These are phyloP conservation scores for Drosophila vallismaia DNA, from an alignment of 2,888 invertebrate genomes.

Conservation along the genomic window DNA sequence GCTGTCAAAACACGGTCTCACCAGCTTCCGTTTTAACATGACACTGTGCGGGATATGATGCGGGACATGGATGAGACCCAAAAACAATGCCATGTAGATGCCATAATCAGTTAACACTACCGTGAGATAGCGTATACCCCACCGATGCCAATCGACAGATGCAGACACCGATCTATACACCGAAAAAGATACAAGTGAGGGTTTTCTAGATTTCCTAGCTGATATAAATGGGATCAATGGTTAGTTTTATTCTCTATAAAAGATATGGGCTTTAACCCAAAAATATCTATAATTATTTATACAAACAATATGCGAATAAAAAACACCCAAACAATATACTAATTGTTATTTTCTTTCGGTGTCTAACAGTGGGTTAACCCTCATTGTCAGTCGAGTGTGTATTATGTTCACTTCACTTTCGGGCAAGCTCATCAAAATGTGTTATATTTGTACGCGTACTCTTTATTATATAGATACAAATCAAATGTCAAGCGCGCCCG, in stretches of 20 bases:
- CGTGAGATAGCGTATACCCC: slow-evolving; percentile 34
- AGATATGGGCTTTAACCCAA: no score
- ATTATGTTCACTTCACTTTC: slow-evolving; percentile 45
- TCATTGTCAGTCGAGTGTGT: slow-evolving; percentile 35
- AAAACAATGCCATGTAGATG: slow-evolving; percentile 39
- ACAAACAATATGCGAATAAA: background rate
- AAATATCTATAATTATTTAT: background rate
- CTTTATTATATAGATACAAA: slow-evolving; percentile 50
- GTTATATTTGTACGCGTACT: slow-evolving; percentile 27
- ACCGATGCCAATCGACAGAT: slow-evolving; percentile 20
- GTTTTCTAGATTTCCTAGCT: background rate
- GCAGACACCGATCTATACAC: background rate
- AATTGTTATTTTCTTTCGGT: background rate
- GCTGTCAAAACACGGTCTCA: slow-evolving; percentile 60
- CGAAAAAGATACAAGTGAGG: background rate
- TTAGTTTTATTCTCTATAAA: background rate
- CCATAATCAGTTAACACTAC: slow-evolving; percentile 38
- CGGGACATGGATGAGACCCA: slow-evolving; percentile 1
- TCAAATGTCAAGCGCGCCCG: slow-evolving; percentile 74
- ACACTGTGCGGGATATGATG: slow-evolving; percentile 16
- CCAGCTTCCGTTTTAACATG: slow-evolving; percentile 71
- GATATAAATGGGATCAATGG: no score
- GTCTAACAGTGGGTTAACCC: slow-evolving; percentile 16
- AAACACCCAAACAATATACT: background rate
- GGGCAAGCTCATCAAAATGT: slow-evolving; percentile 29